Evolutionary conservation across 2,888 invertebrate genomes (phyloP).

Genomic region (Dasysyrphus albostriatus): DNA sequence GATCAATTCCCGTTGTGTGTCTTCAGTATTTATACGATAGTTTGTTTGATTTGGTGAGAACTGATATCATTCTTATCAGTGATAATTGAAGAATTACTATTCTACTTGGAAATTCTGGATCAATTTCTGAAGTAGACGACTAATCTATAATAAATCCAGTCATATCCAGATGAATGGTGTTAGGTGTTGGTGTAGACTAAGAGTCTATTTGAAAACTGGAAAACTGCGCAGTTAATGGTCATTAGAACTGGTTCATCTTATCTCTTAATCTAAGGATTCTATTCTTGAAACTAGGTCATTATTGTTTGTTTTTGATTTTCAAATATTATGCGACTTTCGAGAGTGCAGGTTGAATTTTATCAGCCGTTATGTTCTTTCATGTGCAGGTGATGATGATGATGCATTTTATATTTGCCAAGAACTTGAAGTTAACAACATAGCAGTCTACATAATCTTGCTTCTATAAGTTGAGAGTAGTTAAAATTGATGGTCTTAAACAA

Average conservation of each 20-base stretch:
- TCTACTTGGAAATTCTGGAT: slow-evolving; percentile 59
- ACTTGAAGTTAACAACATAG: not conserved
- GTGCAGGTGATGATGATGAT: not conserved
- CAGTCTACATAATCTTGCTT: too few species aligned
- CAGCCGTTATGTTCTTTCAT: not conserved
- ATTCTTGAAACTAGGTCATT: slow-evolving; percentile 33
- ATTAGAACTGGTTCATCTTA: slow-evolving; percentile 42
- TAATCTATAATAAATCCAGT: slow-evolving; percentile 46
- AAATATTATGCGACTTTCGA: not conserved
- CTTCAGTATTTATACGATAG: slow-evolving; percentile 56
- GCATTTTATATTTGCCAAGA: not conserved
- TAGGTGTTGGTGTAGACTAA: slow-evolving; percentile 25
- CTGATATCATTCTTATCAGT: slow-evolving; percentile 55
- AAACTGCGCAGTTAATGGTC: slow-evolving; percentile 56
- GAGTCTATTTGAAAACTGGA: slow-evolving; percentile 40
- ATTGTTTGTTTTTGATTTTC: slow-evolving; percentile 10
- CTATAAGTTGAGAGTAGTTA: too few species aligned
- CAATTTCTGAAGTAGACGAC: slow-evolving; percentile 45
- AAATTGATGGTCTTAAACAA: too few species aligned
- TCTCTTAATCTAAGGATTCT: slow-evolving; percentile 4
- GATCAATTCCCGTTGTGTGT: not conserved
- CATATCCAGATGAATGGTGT: slow-evolving; percentile 36
- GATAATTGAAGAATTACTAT: not conserved
- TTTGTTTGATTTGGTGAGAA: slow-evolving; percentile 28
- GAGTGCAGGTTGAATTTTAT: not conserved